Conservation (phyloP, 1,140 invertebrate species). For the Rhagoletis zephyria region DNA sequence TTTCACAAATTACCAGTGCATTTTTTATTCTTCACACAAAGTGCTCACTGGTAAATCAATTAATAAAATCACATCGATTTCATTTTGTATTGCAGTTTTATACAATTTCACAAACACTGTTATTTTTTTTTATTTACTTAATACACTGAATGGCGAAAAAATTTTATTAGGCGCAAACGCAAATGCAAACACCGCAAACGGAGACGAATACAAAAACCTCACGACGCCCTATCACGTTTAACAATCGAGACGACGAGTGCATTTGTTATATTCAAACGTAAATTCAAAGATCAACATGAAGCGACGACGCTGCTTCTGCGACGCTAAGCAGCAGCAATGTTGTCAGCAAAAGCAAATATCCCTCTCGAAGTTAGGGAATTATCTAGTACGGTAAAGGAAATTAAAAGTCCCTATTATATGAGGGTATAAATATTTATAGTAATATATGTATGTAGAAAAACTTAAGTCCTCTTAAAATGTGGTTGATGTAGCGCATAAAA, state of each 20-base stretch:
- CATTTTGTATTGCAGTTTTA: slow-evolving; percentile 1
- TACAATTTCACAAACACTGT: neutral
- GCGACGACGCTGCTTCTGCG: slow-evolving; percentile 28
- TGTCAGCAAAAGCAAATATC: neutral
- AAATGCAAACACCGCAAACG: slow-evolving; percentile 52
- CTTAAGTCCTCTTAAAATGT: too few species aligned
- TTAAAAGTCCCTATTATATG: too few species aligned
- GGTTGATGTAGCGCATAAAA: too few species aligned
- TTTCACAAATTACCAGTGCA: neutral
- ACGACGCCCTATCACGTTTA: slow-evolving; percentile 48
- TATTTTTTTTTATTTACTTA: neutral
- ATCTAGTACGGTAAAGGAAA: too few species aligned
- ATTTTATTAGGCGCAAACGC: slow-evolving; percentile 13
- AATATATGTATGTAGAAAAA: too few species aligned
- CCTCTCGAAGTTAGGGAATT: neutral
- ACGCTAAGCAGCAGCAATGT: slow-evolving; percentile 19
- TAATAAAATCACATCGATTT: neutral
- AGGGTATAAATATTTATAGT: too few species aligned
- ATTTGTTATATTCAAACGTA: slow-evolving; percentile 51
- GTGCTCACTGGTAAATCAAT: neutral
- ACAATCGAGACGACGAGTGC: slow-evolving; percentile 49
- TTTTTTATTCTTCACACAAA: neutral
- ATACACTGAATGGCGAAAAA: neutral
- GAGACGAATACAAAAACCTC: slow-evolving; percentile 37
- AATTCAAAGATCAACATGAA: slow-evolving; percentile 50